These are phyloP conservation scores for Podarcis cretensis DNA, from an alignment of 2,113 vertebrate species.

Conservation along the genomic window DNA sequence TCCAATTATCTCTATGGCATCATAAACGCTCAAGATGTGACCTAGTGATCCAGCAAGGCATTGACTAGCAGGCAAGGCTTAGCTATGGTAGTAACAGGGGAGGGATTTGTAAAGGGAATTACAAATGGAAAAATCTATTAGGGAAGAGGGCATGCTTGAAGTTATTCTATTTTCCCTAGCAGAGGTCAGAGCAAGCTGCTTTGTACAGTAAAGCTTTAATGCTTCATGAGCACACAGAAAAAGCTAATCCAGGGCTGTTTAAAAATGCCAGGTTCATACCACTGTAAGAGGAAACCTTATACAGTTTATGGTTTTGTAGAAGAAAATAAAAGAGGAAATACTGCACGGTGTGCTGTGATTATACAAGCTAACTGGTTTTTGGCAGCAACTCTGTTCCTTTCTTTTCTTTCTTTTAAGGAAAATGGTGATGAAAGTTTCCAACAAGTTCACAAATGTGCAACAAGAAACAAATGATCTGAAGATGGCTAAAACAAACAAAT, in stretches of 20 bases:
- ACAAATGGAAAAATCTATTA: conserved; percentile 55
- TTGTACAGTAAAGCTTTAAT: conserved; percentile 72
- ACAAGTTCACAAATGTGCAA: conserved; percentile 35
- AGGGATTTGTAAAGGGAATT: conserved; percentile 48
- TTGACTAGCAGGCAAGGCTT: conserved; percentile 26
- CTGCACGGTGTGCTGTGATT: conserved; percentile 45
- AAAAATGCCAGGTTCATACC: conserved; percentile 69
- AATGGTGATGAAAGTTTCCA: conserved; percentile 56
- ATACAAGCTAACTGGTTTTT: conserved; percentile 39
- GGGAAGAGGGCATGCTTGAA: conserved; percentile 58
- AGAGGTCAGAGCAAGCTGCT: conserved; percentile 64
- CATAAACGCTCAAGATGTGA: conserved; percentile 31
- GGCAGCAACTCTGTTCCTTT: conserved; percentile 33
- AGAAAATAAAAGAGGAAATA: conserved; percentile 56
- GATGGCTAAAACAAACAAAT: neutral
- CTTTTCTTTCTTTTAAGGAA: conserved; percentile 47
- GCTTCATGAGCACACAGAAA: conserved; percentile 70
- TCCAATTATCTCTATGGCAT: conserved; percentile 17
- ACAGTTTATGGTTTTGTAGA: conserved; percentile 50
- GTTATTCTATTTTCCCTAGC: conserved; percentile 58
- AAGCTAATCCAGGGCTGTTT: conserved; percentile 74
- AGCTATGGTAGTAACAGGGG: conserved; percentile 32
- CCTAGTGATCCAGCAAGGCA: conserved; percentile 38
- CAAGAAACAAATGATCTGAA: neutral
- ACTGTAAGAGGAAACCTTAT: conserved; percentile 58